Evolutionary conservation across 2,888 invertebrate genomes (phyloP).

Genomic region (Cyrtodaria siliqua): DNA sequence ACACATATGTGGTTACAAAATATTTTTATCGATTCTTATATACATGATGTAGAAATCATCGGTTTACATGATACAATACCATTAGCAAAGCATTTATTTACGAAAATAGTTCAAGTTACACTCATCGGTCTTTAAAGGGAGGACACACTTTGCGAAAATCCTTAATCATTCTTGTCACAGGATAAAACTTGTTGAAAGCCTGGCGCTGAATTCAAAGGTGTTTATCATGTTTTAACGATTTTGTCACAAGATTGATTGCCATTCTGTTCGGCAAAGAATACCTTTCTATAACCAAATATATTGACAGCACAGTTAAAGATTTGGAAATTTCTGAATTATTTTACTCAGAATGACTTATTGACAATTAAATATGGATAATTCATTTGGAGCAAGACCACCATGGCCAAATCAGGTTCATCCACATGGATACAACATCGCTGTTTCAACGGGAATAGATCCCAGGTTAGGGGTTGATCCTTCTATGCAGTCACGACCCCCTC

Average conservation of each 20-base stretch:
- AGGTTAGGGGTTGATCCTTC: neutral
- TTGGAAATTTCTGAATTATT: neutral
- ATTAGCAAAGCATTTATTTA: neutral
- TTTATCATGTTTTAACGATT: too few relatives aligned
- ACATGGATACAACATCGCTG: slow-evolving; percentile 2
- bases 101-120: neutral
- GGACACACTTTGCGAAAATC: neutral
- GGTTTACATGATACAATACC: neutral
- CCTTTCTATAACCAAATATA: too few relatives aligned
- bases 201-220: slow-evolving; percentile 41
- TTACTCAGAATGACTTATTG: neutral
- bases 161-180: slow-evolving; percentile 14
- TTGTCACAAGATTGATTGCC: too few relatives aligned
- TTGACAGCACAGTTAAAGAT: neutral
- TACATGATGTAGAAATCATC: too few relatives aligned
- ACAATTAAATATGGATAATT: slow-evolving; percentile 33
- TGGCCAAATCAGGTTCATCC: slow-evolving; percentile 21
- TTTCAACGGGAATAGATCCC: neutral
- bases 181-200: slow-evolving; percentile 42
- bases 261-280: too few relatives aligned
- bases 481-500: slow-evolving; percentile 22
- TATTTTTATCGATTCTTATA: neutral
- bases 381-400: slow-evolving; percentile 40
- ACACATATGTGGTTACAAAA: slow-evolving; percentile 27
- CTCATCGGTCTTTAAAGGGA: neutral